These are phyloP conservation scores for Eudemis profundana DNA, from an alignment of 2,888 invertebrate genomes.

Conservation along the genomic window DNA sequence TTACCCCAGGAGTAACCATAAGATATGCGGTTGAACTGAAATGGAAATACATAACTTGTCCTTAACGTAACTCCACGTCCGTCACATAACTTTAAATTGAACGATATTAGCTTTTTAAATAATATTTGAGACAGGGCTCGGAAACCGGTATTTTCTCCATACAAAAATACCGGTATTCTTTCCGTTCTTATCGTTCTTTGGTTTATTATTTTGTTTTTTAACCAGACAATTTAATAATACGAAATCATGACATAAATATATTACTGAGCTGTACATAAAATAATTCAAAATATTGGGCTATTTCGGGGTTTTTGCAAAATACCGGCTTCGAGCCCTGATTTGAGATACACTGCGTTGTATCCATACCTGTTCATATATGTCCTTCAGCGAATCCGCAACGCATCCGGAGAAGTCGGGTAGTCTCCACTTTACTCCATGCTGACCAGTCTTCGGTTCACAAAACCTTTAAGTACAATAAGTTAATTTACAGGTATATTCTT, in stretches of 20 bases:
- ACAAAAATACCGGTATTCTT: no score
- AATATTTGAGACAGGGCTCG: no score
- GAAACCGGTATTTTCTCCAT: no score
- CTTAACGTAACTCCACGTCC: neutral
- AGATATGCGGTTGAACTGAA: slow-evolving; percentile 75
- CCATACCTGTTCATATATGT: slow-evolving; percentile 87
- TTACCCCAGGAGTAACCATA: slow-evolving; percentile 88
- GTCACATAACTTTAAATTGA: neutral
- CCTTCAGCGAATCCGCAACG: slow-evolving; percentile 86
- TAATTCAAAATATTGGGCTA: no score
- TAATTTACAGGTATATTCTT: neutral
- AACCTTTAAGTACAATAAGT: slow-evolving; percentile 58
- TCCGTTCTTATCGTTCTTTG: no score
- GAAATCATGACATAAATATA: no score
- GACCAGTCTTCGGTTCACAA: slow-evolving; percentile 78
- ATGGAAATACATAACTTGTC: neutral
- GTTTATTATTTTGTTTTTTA: no score
- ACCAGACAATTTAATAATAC: no score
- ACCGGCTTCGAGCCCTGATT: no score
- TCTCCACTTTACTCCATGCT: slow-evolving; percentile 89
- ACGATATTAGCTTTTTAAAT: no score
- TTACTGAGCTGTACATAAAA: no score
- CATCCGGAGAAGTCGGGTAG: slow-evolving; percentile 91
- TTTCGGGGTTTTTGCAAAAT: no score
- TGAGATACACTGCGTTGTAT: neutral